A percentile compares a stretch with the other conserved stretches of the same genome.
These are phyloP conservation scores for Siniperca scherzeri DNA, from an alignment of 2,797 vertebrate genomes.

Conservation along the genomic window DNA sequence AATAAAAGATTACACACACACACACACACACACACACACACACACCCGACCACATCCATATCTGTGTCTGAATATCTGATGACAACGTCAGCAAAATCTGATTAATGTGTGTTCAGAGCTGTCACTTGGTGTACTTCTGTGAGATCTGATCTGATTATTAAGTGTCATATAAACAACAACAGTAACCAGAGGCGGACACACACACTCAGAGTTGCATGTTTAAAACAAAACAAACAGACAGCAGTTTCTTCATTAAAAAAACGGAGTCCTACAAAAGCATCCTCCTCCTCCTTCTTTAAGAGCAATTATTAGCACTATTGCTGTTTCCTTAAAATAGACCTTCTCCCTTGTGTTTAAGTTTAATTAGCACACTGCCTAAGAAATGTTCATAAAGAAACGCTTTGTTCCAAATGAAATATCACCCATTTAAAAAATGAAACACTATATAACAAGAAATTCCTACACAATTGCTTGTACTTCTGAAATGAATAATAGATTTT, in stretches of 20 bases:
- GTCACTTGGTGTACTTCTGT: background rate
- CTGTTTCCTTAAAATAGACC: constrained; percentile 68
- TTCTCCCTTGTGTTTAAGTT: constrained; percentile 69
- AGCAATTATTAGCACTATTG: constrained; percentile 62
- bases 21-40: too few relatives aligned
- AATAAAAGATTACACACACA: background rate
- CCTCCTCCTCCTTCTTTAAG: constrained; percentile 25
- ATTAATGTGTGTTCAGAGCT: constrained; percentile 5
- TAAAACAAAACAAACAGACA: constrained; percentile 6
- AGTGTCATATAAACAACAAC: constrained; percentile 11
- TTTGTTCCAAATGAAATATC: constrained; percentile 54
- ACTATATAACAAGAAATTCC: background rate
- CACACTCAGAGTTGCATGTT: background rate
- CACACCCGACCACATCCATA: constrained; percentile 3
- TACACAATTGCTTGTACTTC: background rate
- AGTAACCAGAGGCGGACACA: constrained; percentile 16
- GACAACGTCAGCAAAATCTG: constrained; percentile 9
- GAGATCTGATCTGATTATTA: constrained; percentile 10
- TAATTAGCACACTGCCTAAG: constrained; percentile 74
- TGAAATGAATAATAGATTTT: background rate
- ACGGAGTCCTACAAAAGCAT: constrained; percentile 15
- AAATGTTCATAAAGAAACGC: constrained; percentile 23
- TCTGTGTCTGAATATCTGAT: constrained; percentile 12
- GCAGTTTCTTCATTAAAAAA: constrained; percentile 7
- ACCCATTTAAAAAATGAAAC: constrained; percentile 8